A percentile compares a stretch with the other conserved stretches of the same genome.
These are phyloP conservation scores for Saguinus midas DNA, from an alignment of 2,113 vertebrate species.

Conservation along the genomic window DNA sequence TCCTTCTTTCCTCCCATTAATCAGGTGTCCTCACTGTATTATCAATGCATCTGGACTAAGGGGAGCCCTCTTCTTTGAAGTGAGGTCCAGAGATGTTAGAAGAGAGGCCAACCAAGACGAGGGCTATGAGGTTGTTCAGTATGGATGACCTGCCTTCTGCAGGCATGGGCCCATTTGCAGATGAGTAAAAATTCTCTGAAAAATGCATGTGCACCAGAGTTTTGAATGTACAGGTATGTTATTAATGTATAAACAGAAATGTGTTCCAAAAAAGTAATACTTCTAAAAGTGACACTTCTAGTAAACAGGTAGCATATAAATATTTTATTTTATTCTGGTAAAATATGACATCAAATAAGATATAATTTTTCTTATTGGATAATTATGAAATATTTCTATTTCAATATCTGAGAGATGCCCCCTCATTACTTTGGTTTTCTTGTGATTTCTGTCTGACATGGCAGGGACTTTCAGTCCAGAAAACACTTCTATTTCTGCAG, in stretches of 20 bases:
- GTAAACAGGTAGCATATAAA: background rate
- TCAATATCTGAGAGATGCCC: background rate
- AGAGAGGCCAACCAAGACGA: background rate
- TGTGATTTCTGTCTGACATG: background rate
- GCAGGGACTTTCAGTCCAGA: background rate
- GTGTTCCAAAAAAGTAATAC: background rate
- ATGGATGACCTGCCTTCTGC: background rate
- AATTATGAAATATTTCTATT: background rate
- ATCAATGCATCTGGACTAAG: background rate
- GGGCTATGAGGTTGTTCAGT: background rate
- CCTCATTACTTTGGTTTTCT: background rate
- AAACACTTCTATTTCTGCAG: background rate
- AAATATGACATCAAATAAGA: background rate
- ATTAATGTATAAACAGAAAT: background rate
- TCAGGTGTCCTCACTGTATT: background rate
- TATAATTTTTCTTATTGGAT: background rate
- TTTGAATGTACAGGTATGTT: background rate
- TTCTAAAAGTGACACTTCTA: background rate
- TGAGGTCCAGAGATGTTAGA: background rate
- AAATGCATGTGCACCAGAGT: background rate
- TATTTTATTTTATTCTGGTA: background rate
- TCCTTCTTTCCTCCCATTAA: background rate
- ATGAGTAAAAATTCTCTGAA: background rate
- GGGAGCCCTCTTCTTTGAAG: background rate
- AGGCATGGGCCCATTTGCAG: background rate